Evolutionary conservation across 1,140 invertebrate genomes (phyloP), one percentile per base, ranked within the genome.

Genomic region (Micrasema longulum): DNA sequence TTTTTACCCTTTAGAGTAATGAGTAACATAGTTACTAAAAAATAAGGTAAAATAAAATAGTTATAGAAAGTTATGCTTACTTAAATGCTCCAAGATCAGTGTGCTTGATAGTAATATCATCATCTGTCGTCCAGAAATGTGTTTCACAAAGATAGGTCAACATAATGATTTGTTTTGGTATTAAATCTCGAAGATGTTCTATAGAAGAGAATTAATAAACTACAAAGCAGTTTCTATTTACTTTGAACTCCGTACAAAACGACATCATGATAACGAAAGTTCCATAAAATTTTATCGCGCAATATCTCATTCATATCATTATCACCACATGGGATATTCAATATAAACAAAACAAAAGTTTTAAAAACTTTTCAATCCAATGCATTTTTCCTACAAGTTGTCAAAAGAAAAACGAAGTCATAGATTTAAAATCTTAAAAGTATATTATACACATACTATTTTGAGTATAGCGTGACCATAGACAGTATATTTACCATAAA

Each of bases 71-170:
- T 1, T 23, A 38, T 18, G 5, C 50, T 70, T 53, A 71, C 74
- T 64, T 76, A 41, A 73, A 76, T 23, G 71, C 71, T 11, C 71
- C 67, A 9, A 76, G 67, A 71, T 76, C 74, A 4, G 74, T 76
- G 52, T 76, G 71, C 64, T 73, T 76, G 36, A 72, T 64, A 41
- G 38, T 66, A 0, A 69, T 62, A 38, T 69, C 62, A 23, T 73
- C 71, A 36, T 72, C 71, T 3, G 53, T 68, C 4, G 74, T 66
- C 74, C 74, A 75, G 43, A 75, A 75, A 70, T 75, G 69, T 1
- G 74, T 71, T 66, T 71, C 69, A 36, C 62, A 71, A n/a, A 71
- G 53, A 48, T 65, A 71, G 6, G 63, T 71, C 38, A 71, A 55
- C 69, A 71, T 71, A 14, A 38, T 60, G 16, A 60, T n/a, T 53